Conservation (phyloP, 1,140 invertebrate species). For the Hyphantria cunea region DNA sequence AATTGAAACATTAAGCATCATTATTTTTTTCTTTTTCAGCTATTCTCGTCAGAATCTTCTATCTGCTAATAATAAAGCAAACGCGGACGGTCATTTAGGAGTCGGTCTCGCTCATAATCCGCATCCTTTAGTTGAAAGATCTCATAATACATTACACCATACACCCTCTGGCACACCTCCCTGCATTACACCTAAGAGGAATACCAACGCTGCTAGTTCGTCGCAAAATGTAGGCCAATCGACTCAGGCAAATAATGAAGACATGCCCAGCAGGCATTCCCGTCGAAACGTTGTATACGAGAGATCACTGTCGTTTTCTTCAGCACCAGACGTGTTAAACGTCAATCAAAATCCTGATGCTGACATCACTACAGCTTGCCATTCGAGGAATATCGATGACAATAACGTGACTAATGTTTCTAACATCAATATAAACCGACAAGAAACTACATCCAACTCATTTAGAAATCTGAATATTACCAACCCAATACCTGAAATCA, state of each 20-base stretch:
- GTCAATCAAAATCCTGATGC: conserved; percentile 72
- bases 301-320: conserved; percentile 64
- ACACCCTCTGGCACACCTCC: conserved; percentile 61
- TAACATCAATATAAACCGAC: conserved; percentile 63
- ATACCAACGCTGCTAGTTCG: conserved; percentile 53
- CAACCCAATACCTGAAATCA: conserved; percentile 71
- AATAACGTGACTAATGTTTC: conserved; percentile 31
- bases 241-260: conserved; percentile 45
- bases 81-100: conserved; percentile 77
- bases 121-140: conserved; percentile 73
- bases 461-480: conserved; percentile 64
- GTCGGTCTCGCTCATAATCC: conserved; percentile 57
- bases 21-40: conserved; percentile 79
- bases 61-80: conserved; percentile 86
- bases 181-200: conserved; percentile 66
- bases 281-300: conserved; percentile 67
- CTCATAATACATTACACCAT: conserved; percentile 76
- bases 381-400: conserved; percentile 46
- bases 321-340: conserved; percentile 81
- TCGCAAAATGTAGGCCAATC: conserved; percentile 45
- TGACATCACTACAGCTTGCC: conserved; percentile 33
- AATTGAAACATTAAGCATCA: conserved; percentile 2
- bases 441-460: conserved; percentile 45
- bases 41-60: conserved; percentile 93
- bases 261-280: conserved; percentile 35